Base-by-base conservation (phyloP, 2,888 invertebrate species). In the Apoderus coryli region DNA sequence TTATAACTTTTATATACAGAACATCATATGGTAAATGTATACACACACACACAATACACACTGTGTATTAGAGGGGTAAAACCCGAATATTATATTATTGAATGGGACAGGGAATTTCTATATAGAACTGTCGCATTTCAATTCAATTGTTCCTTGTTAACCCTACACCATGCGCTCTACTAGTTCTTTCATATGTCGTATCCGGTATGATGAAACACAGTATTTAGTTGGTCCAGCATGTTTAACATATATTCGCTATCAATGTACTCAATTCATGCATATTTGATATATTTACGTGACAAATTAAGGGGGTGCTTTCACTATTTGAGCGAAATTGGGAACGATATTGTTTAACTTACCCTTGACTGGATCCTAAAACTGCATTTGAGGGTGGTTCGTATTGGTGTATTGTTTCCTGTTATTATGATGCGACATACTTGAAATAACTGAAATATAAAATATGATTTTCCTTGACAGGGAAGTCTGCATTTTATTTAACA, bases 61-160 rank as follows among this genome's bases (percentile, higher is more conserved):
- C 40, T 33, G 37, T 41, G 36, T 40, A 40, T 35, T 40, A 45
- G 44, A 49, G 48, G 48, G n/a, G n/a, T n/a, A n/a, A 43, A 46
- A 40, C 42, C 37, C 32, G 49, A 53, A 55, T 56, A 54, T 55
- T 52, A 52, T 50, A 53, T 50, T 50, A n/a, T n/a, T n/a, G 52
- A 53, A 53, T 52, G 40, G 48, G 44, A 46, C 42, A 43, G 46
- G 50, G 50, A 49, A 52, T n/a, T n/a, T n/a, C n/a, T n/a, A n/a
- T n/a, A 47, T 49, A 43, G 47, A 50, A 49, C 47, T 49, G 49
- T 50, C 48, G 50, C 46, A 39, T 47, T 50, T 52, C 54, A 52
- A 56, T 57, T 56, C 51, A 54, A 57, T 57, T 56, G 56, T 56
- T 56, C 53, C 55, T 57, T 50, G 56, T 57, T 57, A 57, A 57